Conservation (phyloP, 2,888 invertebrate species). For the Tinea trinotella region DNA sequence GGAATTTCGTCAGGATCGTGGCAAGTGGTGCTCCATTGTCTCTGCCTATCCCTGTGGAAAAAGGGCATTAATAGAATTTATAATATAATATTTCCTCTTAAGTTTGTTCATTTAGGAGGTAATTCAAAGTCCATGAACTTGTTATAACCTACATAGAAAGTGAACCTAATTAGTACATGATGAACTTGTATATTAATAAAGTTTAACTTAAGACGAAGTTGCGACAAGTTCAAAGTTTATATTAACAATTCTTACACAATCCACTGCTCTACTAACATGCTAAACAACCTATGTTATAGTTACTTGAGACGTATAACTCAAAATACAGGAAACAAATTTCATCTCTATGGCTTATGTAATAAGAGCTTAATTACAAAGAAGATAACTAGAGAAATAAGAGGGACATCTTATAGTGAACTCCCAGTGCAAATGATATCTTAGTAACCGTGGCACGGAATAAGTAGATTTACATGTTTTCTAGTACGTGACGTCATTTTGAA, state of each 20-base stretch:
- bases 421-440: slow-evolving; percentile 25
- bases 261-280: slow-evolving; percentile 10
- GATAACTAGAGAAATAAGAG: neutral
- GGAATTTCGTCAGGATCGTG: too few species aligned
- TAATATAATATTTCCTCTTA: too few species aligned
- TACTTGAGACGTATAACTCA: neutral
- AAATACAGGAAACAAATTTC: neutral
- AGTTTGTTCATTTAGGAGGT: too few species aligned
- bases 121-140: too few species aligned
- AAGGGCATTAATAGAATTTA: too few species aligned
- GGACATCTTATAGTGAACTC: slow-evolving; percentile 12
- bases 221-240: slow-evolving; percentile 10
- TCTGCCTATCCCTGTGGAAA: too few species aligned
- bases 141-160: neutral
- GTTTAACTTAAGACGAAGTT: neutral
- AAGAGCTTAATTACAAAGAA: neutral
- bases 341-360: neutral
- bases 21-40: too few species aligned
- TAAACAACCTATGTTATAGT: slow-evolving; percentile 1
- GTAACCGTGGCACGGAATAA: slow-evolving; percentile 28
- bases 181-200: slow-evolving; percentile 14
- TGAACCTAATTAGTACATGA: slow-evolving; percentile 5
- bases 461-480: slow-evolving; percentile 61
- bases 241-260: slow-evolving; percentile 14
- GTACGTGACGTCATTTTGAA: slow-evolving; percentile 63